Evolutionary conservation across 2,888 invertebrate species (phyloP).

Genomic region (Bombyx huttoni): DNA sequence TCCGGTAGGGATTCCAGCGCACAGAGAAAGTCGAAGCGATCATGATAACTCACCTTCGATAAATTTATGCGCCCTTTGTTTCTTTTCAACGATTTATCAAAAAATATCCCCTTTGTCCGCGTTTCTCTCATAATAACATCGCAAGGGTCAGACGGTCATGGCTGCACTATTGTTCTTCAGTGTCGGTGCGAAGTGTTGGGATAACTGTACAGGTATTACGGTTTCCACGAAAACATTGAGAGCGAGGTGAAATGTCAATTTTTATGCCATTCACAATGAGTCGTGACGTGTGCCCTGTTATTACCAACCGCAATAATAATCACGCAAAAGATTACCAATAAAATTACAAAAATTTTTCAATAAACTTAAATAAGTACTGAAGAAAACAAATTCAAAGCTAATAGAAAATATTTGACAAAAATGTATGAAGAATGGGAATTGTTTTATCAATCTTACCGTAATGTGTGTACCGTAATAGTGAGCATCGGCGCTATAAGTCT

Average conservation of each 20-base stretch:
- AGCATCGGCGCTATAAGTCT: neutral
- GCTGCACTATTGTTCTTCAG: conserved; percentile 6
- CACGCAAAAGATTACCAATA: neutral
- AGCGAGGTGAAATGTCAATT: neutral
- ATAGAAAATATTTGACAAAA: neutral
- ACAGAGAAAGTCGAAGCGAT: conserved; percentile 59
- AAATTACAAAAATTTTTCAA: too few species aligned
- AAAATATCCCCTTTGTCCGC: conserved; percentile 38
- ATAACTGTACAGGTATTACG: neutral
- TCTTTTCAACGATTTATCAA: conserved; percentile 64
- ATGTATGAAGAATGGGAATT: neutral
- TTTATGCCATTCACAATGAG: neutral
- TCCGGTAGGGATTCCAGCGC: conserved; percentile 31
- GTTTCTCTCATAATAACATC: conserved; percentile 3
- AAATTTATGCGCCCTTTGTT: conserved; percentile 69
- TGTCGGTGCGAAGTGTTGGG: neutral
- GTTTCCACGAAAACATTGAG: neutral
- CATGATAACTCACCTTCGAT: conserved; percentile 55
- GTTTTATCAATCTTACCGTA: neutral
- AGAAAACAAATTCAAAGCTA: neutral
- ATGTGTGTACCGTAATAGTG: neutral
- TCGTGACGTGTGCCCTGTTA: neutral
- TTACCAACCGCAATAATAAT: neutral
- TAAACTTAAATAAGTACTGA: neutral
- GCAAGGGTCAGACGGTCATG: conserved; percentile 27